A percentile compares a stretch with the other conserved stretches of the same genome.
These are phyloP conservation scores for Volucella bombylans DNA, from an alignment of 2,888 invertebrate species.

Conservation along the genomic window DNA sequence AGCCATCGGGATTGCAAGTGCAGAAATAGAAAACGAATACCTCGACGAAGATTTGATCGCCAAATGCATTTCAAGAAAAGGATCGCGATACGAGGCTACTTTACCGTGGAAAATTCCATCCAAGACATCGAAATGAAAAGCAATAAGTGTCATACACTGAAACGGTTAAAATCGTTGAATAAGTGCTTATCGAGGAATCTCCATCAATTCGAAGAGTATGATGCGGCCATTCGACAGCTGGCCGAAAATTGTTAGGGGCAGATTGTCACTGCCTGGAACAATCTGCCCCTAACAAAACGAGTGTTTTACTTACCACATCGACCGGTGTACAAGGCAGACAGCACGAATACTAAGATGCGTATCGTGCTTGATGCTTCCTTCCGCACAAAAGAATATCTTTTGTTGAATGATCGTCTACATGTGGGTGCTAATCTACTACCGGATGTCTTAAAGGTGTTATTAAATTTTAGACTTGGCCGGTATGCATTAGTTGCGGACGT, in stretches of 20 bases:
- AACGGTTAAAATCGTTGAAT: neutral
- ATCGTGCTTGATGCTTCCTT: constrained; percentile 19
- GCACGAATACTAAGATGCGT: constrained; percentile 19
- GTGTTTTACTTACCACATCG: too few species aligned
- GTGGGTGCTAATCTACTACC: neutral
- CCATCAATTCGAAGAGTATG: constrained; percentile 9
- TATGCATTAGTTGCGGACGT: neutral
- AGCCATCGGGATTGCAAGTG: too few species aligned
- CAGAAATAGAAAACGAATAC: too few species aligned
- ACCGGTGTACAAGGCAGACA: neutral
- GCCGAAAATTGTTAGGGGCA: too few species aligned
- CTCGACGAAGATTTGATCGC: too few species aligned
- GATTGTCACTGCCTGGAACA: too few species aligned
- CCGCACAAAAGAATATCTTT: neutral
- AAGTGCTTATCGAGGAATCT: constrained; percentile 10
- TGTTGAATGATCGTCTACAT: neutral
- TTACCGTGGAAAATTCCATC: too few species aligned
- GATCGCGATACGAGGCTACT: too few species aligned
- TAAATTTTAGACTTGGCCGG: neutral
- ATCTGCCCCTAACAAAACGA: too few species aligned
- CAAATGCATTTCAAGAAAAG: too few species aligned
- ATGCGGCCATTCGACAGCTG: neutral
- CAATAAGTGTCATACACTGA: constrained; percentile 3
- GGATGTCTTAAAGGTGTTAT: neutral
- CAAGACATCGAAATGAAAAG: neutral